Percentiles rank a stretch among this genome's conserved stretches.
Conservation (phyloP, 1,140 invertebrate genomes). For the Ceratina australensis region DNA sequence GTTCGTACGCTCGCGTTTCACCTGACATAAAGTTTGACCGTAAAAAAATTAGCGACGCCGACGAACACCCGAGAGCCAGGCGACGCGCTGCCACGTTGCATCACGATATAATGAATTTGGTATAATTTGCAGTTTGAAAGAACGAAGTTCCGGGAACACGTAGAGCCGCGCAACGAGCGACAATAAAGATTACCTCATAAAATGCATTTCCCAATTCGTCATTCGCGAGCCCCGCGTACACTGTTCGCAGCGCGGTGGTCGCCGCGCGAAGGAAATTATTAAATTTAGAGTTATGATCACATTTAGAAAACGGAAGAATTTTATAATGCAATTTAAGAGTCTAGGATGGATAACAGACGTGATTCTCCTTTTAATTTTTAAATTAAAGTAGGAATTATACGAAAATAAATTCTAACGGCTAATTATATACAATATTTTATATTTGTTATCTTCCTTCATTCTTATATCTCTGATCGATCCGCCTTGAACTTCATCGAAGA, state of each 20-base stretch:
- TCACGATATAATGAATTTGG: constrained; percentile 8
- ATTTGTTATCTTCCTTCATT: no score
- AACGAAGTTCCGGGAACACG: background rate
- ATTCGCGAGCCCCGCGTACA: background rate
- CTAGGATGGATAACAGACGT: no score
- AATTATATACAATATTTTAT: no score
- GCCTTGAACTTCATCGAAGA: background rate
- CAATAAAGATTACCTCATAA: constrained; percentile 5
- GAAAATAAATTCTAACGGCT: no score
- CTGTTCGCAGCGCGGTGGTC: background rate
- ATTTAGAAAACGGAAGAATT: background rate
- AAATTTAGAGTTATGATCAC: background rate
- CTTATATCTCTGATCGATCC: background rate
- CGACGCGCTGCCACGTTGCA: background rate
- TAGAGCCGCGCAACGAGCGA: background rate
- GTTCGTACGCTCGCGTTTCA: background rate
- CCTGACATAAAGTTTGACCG: background rate
- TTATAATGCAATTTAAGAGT: no score
- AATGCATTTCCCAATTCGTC: constrained; percentile 20
- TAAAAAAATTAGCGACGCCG: background rate
- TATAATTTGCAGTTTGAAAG: constrained; percentile 3
- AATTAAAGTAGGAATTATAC: no score
- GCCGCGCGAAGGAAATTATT: background rate
- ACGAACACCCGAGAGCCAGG: background rate
- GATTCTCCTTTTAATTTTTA: no score